Evolutionary conservation across 2,797 vertebrate species (phyloP).

Genomic region (Crenuchus spilurus): DNA sequence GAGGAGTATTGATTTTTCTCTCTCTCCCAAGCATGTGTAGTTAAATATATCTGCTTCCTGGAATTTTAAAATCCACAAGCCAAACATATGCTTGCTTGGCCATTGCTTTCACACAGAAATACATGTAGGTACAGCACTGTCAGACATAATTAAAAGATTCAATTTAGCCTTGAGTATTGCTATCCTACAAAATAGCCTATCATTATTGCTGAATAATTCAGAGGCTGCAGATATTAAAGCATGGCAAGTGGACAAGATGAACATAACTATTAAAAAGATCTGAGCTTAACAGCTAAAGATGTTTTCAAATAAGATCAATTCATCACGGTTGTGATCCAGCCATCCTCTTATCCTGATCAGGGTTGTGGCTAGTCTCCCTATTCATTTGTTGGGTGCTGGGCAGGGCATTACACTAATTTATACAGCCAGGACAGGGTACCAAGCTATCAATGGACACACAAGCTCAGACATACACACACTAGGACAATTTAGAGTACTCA

Average conservation of each 20-base stretch:
- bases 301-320: not conserved
- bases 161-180: not conserved
- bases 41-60: slow-evolving; percentile 52
- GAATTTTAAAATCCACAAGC: slow-evolving; percentile 37
- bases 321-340: too few relatives aligned
- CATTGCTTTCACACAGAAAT: slow-evolving; percentile 7
- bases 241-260: not conserved
- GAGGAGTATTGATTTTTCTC: slow-evolving; percentile 50
- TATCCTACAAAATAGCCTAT: not conserved
- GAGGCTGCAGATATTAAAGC: not conserved
- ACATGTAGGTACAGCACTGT: not conserved
- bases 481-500: too few relatives aligned
- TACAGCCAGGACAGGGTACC: too few relatives aligned
- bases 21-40: slow-evolving; percentile 41
- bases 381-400: too few relatives aligned
- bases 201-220: not conserved
- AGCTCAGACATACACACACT: too few relatives aligned
- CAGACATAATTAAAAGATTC: not conserved
- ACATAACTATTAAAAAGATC: not conserved
- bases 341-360: too few relatives aligned
- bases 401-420: too few relatives aligned
- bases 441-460: too few relatives aligned
- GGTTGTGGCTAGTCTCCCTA: too few relatives aligned
- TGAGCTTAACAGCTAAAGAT: not conserved
- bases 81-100: slow-evolving; percentile 12